Percentiles rank a stretch among this genome's conserved stretches.
Evolutionary conservation across 2,113 vertebrate species (phyloP).

Genomic region (Xiphorhynchus elegans): DNA sequence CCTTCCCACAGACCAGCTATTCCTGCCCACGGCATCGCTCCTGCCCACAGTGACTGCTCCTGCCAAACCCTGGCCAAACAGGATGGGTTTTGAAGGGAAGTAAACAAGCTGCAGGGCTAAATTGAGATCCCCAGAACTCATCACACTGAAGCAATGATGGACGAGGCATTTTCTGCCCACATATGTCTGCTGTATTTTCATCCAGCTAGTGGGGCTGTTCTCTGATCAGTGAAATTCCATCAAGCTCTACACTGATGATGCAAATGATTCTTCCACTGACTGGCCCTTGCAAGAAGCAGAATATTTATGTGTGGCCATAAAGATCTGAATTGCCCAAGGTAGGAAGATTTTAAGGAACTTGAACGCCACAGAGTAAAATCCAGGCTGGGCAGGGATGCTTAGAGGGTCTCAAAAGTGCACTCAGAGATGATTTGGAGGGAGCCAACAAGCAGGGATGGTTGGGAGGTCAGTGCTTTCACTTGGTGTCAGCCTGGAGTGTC

Average conservation of each 20-base stretch:
- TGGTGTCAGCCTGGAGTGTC: neutral
- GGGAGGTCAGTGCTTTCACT: neutral
- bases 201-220: neutral
- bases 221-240: neutral
- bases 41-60: neutral
- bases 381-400: neutral
- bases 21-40: neutral
- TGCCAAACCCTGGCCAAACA: neutral
- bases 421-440: neutral
- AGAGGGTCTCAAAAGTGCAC: neutral
- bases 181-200: neutral
- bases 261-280: neutral
- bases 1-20: neutral
- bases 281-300: neutral
- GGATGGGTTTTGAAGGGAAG: neutral
- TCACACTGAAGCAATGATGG: neutral
- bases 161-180: neutral
- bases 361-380: neutral
- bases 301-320: neutral
- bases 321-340: neutral
- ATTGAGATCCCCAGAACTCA: neutral
- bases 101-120: constrained; percentile 41
- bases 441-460: neutral
- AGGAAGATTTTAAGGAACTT: neutral
- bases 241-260: neutral